A percentile compares a stretch with the other conserved stretches of the same genome.
Conservation (phyloP, 2,797 vertebrate species). For the Selene dorsalis region DNA sequence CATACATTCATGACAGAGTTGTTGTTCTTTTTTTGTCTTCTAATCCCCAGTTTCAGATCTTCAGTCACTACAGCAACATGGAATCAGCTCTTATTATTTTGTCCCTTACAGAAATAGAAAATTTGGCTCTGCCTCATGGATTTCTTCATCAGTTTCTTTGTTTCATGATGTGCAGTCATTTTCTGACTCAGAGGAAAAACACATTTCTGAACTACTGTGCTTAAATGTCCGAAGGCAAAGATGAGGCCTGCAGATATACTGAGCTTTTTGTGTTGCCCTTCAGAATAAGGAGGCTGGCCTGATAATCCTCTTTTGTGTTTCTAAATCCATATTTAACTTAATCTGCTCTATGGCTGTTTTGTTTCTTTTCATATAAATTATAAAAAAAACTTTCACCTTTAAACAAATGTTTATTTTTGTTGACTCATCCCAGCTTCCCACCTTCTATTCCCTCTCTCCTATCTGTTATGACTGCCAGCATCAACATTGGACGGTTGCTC, state of each 20-base stretch:
- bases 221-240: conserved; percentile 1
- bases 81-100: conserved; percentile 23
- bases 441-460: background rate
- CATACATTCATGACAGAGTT: background rate
- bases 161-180: background rate
- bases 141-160: conserved; percentile 17
- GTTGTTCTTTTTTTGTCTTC: background rate
- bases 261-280: background rate
- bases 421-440: background rate
- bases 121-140: conserved; percentile 1
- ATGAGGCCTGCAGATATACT: background rate
- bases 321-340: background rate
- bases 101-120: conserved; percentile 6
- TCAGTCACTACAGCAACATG: background rate
- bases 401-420: background rate
- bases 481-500: background rate
- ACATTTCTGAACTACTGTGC: background rate
- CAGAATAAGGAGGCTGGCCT: background rate
- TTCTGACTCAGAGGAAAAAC: conserved; percentile 2
- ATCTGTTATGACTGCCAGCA: background rate
- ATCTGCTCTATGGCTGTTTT: background rate
- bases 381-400: background rate
- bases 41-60: background rate
- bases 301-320: background rate
- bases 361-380: background rate